Evolutionary conservation across 92 coral and sea anemone species (phyloP).

Genomic region (Meandrina meandrites): DNA sequence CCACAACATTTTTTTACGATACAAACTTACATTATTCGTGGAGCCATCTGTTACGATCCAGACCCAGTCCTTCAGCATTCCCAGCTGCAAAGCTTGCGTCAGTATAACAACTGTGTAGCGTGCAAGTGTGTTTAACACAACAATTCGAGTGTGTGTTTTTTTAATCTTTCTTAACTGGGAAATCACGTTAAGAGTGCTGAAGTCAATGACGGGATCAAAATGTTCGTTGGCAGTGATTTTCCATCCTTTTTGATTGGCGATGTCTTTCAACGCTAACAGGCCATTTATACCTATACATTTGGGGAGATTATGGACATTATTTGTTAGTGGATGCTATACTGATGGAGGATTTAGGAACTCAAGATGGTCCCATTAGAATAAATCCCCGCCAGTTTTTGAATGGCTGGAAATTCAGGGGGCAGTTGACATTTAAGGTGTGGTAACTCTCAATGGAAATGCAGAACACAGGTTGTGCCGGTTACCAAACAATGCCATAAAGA

Average conservation of each 20-base stretch:
- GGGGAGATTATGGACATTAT: not conserved
- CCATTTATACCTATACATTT: constrained; percentile 58
- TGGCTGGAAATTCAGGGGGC: not conserved
- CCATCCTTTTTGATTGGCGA: constrained; percentile 70
- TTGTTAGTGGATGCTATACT: not conserved
- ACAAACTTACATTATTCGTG: constrained; percentile 51
- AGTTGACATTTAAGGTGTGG: not conserved
- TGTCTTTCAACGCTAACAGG: constrained; percentile 60
- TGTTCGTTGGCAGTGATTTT: constrained; percentile 68
- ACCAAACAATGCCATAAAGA: not conserved
- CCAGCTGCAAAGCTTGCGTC: constrained; percentile 51
- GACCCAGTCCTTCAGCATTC: constrained; percentile 69
- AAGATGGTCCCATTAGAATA: no score
- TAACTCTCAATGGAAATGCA: not conserved
- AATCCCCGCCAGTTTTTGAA: not conserved
- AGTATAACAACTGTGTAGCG: constrained; percentile 62
- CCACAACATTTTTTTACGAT: no score
- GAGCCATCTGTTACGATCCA: constrained; percentile 78
- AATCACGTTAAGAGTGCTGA: constrained; percentile 42
- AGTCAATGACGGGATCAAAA: constrained; percentile 54
- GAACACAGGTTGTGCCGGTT: not conserved
- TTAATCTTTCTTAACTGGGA: constrained; percentile 50
- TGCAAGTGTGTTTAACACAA: constrained; percentile 60
- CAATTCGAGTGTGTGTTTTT: constrained; percentile 49
- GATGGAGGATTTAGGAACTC: not conserved